Conservation (phyloP, 2,797 vertebrate genomes). For the Eulemur rubriventer region DNA sequence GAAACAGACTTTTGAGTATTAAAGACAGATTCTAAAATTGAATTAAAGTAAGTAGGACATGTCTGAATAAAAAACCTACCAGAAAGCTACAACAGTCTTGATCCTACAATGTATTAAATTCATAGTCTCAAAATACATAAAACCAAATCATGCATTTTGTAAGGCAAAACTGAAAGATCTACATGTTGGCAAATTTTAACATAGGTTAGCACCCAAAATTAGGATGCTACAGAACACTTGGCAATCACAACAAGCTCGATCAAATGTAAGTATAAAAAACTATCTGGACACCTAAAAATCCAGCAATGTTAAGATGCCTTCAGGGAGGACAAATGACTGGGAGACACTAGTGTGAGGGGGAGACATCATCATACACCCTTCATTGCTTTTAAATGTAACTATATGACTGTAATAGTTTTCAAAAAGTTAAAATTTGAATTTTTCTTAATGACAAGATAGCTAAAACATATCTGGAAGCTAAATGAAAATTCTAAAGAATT, state of each 20-base stretch:
- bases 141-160: not conserved
- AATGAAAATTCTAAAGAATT: not conserved
- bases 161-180: not conserved
- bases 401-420: not conserved
- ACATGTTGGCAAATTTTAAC: not conserved
- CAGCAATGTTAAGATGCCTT: not conserved
- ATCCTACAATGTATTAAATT: not conserved
- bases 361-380: not conserved
- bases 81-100: not conserved
- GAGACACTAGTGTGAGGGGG: not conserved
- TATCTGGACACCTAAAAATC: not conserved
- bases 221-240: not conserved
- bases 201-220: not conserved
- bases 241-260: not conserved
- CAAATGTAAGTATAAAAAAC: not conserved
- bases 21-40: not conserved
- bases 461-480: not conserved
- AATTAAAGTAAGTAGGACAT: not conserved
- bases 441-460: not conserved
- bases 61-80: not conserved
- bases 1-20: constrained; percentile 22
- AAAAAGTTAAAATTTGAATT: not conserved
- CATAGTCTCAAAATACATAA: not conserved
- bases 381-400: not conserved
- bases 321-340: not conserved